A percentile compares a stretch with the other conserved stretches of the same genome.
Conservation (phyloP, 92 coral and sea anemone species). For the Porites cylindrica region DNA sequence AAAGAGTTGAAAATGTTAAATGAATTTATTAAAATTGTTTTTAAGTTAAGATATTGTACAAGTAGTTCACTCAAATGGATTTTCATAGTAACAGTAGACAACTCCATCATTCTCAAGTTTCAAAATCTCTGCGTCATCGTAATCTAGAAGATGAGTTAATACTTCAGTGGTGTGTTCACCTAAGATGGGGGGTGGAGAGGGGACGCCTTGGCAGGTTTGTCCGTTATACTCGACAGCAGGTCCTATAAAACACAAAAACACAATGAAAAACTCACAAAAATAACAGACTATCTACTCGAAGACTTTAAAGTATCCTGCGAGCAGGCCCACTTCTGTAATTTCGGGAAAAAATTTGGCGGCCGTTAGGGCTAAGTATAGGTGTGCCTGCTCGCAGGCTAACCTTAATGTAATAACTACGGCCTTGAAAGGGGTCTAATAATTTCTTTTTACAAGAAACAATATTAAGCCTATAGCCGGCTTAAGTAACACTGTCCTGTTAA, state of each 20-base stretch:
- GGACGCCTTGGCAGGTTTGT: constrained; percentile 63
- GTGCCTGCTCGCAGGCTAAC: too few relatives aligned
- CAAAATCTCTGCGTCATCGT: constrained; percentile 52
- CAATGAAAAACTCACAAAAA: not conserved
- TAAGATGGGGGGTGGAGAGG: constrained; percentile 82
- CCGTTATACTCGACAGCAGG: constrained; percentile 93
- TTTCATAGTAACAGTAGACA: constrained; percentile 39
- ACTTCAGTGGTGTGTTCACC: constrained; percentile 87
- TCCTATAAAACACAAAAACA: constrained; percentile 45
- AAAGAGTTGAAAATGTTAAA: too few relatives aligned
- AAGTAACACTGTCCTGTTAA: too few relatives aligned
- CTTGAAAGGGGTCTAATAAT: too few relatives aligned
- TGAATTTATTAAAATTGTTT: too few relatives aligned
- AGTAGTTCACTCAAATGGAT: constrained; percentile 24
- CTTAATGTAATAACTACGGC: too few relatives aligned
- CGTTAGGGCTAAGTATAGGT: too few relatives aligned
- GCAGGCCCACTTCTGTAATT: too few relatives aligned
- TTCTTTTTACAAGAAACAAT: too few relatives aligned
- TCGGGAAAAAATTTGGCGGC: too few relatives aligned
- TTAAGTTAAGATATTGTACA: not conserved
- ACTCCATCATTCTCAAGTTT: constrained; percentile 52
- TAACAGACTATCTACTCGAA: not conserved
- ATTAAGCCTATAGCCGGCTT: too few relatives aligned
- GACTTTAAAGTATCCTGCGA: too few relatives aligned
- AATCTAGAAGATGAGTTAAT: constrained; percentile 69